Evolutionary conservation across 1,140 invertebrate species (phyloP).

Genomic region (Euura saliciscinereae): DNA sequence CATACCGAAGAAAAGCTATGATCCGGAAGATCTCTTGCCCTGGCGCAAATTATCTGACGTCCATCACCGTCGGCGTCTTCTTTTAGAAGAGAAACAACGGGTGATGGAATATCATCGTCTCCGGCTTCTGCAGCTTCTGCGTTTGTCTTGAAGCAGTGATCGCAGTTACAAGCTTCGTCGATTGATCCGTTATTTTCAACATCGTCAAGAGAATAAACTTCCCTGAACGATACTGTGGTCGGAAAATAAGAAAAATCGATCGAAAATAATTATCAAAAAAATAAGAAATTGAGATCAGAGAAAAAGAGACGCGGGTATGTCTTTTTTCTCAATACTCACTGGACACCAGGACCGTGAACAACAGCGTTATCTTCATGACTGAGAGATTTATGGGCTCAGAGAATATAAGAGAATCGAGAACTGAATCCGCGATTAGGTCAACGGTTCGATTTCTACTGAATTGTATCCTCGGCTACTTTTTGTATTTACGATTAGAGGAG

Average conservation of each 20-base stretch:
- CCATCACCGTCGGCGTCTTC: constrained; percentile 40
- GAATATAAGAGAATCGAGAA: no score
- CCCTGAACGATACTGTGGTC: background rate
- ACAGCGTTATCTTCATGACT: no score
- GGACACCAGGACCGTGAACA: no score
- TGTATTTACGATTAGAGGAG: no score
- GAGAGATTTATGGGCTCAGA: no score
- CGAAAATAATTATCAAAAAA: background rate
- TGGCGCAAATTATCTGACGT: constrained; percentile 48
- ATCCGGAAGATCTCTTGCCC: constrained; percentile 44
- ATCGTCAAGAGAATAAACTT: background rate
- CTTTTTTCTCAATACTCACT: no score
- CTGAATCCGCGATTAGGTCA: no score
- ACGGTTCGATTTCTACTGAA: no score
- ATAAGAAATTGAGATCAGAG: background rate
- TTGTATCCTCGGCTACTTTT: no score
- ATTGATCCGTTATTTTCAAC: no score
- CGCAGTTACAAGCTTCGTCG: constrained; percentile 41
- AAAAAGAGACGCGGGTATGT: no score
- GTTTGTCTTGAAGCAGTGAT: constrained; percentile 40
- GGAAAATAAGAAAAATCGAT: background rate
- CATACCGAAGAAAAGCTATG: constrained; percentile 50
- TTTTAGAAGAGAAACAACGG: background rate
- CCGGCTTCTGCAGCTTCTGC: constrained; percentile 30
- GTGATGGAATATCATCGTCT: constrained; percentile 18